Evolutionary conservation across 2,888 invertebrate species (phyloP).

Genomic region (Mechanitis messenoides): DNA sequence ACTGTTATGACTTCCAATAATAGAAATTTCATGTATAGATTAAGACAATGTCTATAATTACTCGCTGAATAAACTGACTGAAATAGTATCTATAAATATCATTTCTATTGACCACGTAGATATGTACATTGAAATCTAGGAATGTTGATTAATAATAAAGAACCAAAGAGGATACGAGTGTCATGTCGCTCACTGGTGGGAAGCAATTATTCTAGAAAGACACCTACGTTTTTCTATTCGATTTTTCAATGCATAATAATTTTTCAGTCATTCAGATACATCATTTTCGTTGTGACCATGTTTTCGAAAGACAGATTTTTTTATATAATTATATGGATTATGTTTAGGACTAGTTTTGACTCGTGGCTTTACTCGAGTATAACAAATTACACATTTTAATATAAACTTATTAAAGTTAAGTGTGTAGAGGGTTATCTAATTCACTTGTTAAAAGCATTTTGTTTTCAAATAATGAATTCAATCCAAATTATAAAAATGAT

Average conservation of each 20-base stretch:
- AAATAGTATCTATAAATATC: not conserved
- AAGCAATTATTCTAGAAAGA: conserved; percentile 44
- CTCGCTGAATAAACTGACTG: not conserved
- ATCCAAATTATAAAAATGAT: too few species aligned
- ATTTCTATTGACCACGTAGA: conserved; percentile 7
- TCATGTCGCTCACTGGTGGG: conserved; percentile 30
- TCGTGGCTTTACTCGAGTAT: too few species aligned
- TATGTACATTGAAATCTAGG: not conserved
- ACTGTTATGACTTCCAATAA: too few species aligned
- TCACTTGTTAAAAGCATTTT: too few species aligned
- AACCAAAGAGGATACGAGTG: conserved; percentile 25
- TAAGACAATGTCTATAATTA: not conserved
- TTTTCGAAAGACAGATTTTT: conserved; percentile 10
- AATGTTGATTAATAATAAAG: conserved; percentile 26
- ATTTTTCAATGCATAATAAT: conserved; percentile 36
- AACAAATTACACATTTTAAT: too few species aligned
- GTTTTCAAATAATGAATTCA: too few species aligned
- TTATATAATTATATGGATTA: too few species aligned
- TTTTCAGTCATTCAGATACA: conserved; percentile 38
- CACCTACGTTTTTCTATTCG: conserved; percentile 32
- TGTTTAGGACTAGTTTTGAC: too few species aligned
- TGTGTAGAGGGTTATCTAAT: too few species aligned
- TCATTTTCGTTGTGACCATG: conserved; percentile 37
- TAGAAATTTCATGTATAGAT: not conserved
- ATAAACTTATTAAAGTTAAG: too few species aligned